A percentile compares a stretch with the other conserved stretches of the same genome.
Evolutionary conservation across 1,140 invertebrate species (phyloP).

Genomic region (Drosophila auraria): DNA sequence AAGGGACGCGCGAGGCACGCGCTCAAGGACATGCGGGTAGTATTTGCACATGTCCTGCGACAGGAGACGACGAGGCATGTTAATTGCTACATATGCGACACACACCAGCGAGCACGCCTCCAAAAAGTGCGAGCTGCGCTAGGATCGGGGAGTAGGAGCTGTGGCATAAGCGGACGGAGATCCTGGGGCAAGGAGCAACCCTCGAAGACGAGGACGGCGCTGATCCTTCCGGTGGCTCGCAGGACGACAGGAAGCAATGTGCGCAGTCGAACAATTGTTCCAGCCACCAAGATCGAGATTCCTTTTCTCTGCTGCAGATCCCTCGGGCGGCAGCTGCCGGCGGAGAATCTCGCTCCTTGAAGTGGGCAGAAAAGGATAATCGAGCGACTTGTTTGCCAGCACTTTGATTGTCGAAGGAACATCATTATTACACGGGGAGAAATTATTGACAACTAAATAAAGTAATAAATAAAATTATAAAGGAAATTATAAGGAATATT

Average conservation of each 20-base stretch:
- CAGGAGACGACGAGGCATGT: slow-evolving; percentile 40
- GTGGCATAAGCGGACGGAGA: slow-evolving; percentile 1
- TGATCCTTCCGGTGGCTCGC: slow-evolving; percentile 76
- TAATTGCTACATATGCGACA: slow-evolving; percentile 84
- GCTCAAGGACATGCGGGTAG: slow-evolving; percentile 57
- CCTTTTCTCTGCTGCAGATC: slow-evolving; percentile 28
- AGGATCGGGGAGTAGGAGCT: slow-evolving; percentile 12
- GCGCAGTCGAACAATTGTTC: slow-evolving; percentile 76
- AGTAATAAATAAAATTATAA: neutral
- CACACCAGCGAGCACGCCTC: slow-evolving; percentile 69
- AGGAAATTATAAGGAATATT: neutral
- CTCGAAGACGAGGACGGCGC: slow-evolving; percentile 50
- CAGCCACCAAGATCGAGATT: slow-evolving; percentile 68
- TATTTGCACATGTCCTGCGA: slow-evolving; percentile 75
- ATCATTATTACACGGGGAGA: slow-evolving; percentile 7
- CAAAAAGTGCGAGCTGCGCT: slow-evolving; percentile 37
- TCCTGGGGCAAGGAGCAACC: slow-evolving; percentile 41
- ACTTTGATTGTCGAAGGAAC: slow-evolving; percentile 36
- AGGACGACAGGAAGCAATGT: slow-evolving; percentile 80
- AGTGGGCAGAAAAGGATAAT: slow-evolving; percentile 75
- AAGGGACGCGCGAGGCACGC: slow-evolving; percentile 58
- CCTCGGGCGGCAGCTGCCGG: slow-evolving; percentile 52
- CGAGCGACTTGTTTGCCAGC: slow-evolving; percentile 68
- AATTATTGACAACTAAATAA: neutral
- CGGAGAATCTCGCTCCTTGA: slow-evolving; percentile 51